Base-by-base conservation (phyloP, 1,140 invertebrate genomes). In the Euwallacea fornicatus region DNA sequence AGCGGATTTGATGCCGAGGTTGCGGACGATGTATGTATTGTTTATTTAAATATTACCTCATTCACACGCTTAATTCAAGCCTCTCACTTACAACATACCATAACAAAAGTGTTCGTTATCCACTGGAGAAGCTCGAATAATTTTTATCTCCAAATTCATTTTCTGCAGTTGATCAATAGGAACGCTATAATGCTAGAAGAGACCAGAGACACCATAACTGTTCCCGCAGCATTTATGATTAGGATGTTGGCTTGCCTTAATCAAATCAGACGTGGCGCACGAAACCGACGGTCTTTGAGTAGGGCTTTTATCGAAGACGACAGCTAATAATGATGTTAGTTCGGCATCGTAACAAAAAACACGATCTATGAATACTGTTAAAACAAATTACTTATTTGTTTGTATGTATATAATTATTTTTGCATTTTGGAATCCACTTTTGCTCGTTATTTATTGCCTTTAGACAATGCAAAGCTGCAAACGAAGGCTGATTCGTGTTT, bases 111-210 rank as follows among this genome's bases (percentile, higher is more conserved):
- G 46, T 47, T 47, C 46, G 46, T 47, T 47, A 10, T 47, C 6
- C 4, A 33, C 6, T 13, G 46, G 46, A 47, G 13, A 50, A 50
- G 21, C 7, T 50, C 2, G 9, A 50, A 50, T 1, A 33, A 1
- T 2, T 2, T 33, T 33, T 33, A 33, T 61, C 70, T 61, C 11
- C 60, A 43, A 42, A 7, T 46, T 74, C 59, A 76, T 73, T 86
- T 86, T 63, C 21, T 33, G 4, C 78, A 95, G 93, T 82, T 96
- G n/a, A 89, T 91, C 70, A 85, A 88, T 81, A 84, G 91, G 58
- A 96, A 96, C 83, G 91, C 91, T 71, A 85, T 93, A 33, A 93
- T 96, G 92, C 82, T 95, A 74, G 92, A 94, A 83, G 93, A 95
- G 82, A 94, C 93, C 7, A 89, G 89, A 81, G 93, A 95, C 78